Conservation (phyloP, 1,140 invertebrate species). For the Anastrepha obliqua region DNA sequence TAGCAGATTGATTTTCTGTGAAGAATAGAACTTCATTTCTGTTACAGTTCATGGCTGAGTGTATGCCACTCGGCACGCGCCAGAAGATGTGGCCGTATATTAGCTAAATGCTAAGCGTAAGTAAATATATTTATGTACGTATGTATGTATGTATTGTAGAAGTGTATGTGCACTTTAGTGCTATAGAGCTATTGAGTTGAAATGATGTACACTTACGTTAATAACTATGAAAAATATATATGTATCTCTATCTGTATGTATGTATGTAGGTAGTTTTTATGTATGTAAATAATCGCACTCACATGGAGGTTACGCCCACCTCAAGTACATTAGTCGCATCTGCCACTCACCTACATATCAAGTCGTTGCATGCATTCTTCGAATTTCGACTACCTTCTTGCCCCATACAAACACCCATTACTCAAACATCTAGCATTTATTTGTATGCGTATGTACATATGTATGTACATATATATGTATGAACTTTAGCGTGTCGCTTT, state of each 20-base stretch:
- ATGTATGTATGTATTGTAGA: not conserved
- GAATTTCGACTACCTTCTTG: not conserved
- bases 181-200: not conserved
- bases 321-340: not conserved
- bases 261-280: slow-evolving; percentile 37
- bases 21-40: no score
- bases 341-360: not conserved
- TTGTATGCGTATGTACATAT: no score
- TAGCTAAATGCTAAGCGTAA: no score
- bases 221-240: not conserved
- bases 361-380: not conserved
- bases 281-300: not conserved
- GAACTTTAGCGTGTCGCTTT: not conserved
- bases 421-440: no score
- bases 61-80: no score
- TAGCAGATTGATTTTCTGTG: no score
- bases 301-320: not conserved
- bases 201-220: not conserved
- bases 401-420: no score
- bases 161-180: slow-evolving; percentile 8
- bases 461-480: not conserved
- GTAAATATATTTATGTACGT: not conserved
- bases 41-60: no score
- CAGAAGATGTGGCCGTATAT: no score
- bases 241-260: not conserved